These are phyloP conservation scores for Tapirus terrestris DNA, from an alignment of 2,113 vertebrate genomes.

Conservation along the genomic window DNA sequence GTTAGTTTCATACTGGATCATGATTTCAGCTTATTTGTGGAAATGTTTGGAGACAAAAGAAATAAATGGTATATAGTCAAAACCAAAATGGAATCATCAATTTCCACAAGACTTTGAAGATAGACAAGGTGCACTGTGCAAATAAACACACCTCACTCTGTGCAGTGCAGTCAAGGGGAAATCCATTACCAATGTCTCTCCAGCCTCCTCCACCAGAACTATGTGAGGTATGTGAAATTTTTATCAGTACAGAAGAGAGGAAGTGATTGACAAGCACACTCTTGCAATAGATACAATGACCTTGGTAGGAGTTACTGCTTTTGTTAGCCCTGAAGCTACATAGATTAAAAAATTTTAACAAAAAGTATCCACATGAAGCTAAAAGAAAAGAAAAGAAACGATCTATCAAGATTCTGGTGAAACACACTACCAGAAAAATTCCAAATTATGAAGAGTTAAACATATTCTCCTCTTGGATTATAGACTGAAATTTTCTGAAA, in stretches of 20 bases:
- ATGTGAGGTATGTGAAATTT: constrained; percentile 3
- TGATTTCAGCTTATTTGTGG: neutral
- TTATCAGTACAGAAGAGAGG: neutral
- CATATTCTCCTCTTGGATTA: neutral
- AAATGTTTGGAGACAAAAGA: neutral
- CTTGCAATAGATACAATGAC: neutral
- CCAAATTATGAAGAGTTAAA: neutral
- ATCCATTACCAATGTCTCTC: neutral
- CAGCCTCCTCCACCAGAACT: constrained; percentile 27
- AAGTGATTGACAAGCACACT: neutral
- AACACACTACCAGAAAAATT: neutral
- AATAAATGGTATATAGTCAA: neutral
- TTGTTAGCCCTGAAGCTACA: neutral
- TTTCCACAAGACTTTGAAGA: constrained; percentile 28
- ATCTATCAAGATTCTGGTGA: neutral
- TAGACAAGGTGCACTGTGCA: neutral
- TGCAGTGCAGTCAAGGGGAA: neutral
- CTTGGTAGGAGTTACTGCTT: neutral
- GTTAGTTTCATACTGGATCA: neutral
- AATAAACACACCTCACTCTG: neutral
- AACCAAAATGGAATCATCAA: constrained; percentile 24
- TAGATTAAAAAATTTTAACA: neutral
- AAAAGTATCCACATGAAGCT: neutral
- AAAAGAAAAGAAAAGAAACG: neutral
- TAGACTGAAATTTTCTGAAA: neutral